Percentiles rank a stretch among this genome's conserved stretches.
Conservation (phyloP, 2,888 invertebrate species). For the Ennomos fuscantarius region DNA sequence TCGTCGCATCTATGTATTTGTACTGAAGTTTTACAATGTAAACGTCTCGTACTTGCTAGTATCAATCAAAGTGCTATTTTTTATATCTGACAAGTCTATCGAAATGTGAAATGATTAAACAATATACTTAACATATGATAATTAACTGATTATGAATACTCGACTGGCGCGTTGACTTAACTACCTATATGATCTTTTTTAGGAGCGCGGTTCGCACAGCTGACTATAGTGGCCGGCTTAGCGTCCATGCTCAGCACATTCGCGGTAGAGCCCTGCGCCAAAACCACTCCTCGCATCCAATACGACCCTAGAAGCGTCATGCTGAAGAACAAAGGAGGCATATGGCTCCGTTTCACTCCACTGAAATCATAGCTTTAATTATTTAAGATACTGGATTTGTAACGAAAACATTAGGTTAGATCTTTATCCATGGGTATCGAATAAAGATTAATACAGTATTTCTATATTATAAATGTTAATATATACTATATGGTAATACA, state of each 20-base stretch:
- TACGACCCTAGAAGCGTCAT: constrained; percentile 78
- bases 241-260: constrained; percentile 63
- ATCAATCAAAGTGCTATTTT: too few relatives aligned
- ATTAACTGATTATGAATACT: neutral
- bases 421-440: too few relatives aligned
- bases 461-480: too few relatives aligned
- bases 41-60: too few relatives aligned
- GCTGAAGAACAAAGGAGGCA: constrained; percentile 79
- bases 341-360: constrained; percentile 68
- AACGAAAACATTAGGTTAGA: too few relatives aligned
- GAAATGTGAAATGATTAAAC: neutral
- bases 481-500: neutral
- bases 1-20: too few relatives aligned
- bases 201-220: constrained; percentile 78
- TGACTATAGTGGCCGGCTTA: constrained; percentile 68
- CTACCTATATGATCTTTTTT: constrained; percentile 36
- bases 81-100: neutral
- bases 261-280: constrained; percentile 67
- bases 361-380: constrained; percentile 34
- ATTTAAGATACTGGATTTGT: too few relatives aligned
- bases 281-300: constrained; percentile 66
- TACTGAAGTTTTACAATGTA: too few relatives aligned
- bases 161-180: neutral
- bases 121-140: too few relatives aligned
- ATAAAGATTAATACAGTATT: too few relatives aligned